phyloP scores from a whole-genome alignment of 1,140 invertebrate genomes.

The Pentalonia nigronervosa region DNA sequence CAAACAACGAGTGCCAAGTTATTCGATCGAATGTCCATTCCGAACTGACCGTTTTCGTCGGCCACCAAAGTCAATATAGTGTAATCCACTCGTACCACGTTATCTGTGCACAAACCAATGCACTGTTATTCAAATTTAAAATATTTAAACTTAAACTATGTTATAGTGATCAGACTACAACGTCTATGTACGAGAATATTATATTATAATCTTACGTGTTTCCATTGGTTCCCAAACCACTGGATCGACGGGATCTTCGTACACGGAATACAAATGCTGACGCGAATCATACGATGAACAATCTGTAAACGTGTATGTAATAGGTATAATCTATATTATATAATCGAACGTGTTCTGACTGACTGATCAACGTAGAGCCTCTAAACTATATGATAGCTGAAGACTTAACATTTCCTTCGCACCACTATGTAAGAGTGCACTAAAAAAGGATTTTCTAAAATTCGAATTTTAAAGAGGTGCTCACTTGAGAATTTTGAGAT shows the following conservation, averaged over 20 bases:
- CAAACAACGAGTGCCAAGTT: conserved; percentile 66
- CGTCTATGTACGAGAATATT: background rate
- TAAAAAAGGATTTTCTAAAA: no score
- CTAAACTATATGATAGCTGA: no score
- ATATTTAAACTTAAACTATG: background rate
- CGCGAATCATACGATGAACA: conserved; percentile 49
- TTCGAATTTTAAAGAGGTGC: no score
- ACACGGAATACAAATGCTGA: conserved; percentile 29
- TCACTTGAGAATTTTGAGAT: no score
- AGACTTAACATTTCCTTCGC: no score
- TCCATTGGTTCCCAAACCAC: conserved; percentile 30
- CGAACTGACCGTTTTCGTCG: conserved; percentile 64
- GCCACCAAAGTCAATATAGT: conserved; percentile 73
- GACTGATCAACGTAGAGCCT: no score
- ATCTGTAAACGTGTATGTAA: background rate
- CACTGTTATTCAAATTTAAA: background rate
- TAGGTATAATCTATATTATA: no score
- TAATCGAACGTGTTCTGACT: no score
- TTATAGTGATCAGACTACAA: background rate
- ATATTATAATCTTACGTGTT: conserved; percentile 15
- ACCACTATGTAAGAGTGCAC: no score
- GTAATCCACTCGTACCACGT: conserved; percentile 74
- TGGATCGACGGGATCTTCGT: conserved; percentile 46
- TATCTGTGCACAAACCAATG: background rate
- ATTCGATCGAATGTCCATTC: conserved; percentile 58